phyloP scores from a whole-genome alignment of 2,888 invertebrate species.

The Drosophila algonquin region DNA sequence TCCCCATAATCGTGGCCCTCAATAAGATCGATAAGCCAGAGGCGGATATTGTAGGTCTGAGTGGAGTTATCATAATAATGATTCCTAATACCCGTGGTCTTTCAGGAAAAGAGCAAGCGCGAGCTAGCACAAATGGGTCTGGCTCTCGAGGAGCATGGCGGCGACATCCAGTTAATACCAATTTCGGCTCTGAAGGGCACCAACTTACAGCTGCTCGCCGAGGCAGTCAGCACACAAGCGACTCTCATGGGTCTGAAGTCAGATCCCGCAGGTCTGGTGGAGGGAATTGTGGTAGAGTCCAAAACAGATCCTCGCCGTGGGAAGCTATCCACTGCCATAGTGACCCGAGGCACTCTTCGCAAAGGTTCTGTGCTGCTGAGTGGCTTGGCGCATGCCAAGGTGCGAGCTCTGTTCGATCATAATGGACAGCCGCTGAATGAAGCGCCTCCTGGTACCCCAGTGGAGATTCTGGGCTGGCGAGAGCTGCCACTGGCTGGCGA shows the following conservation, averaged over 20 bases:
- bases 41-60: slow-evolving; percentile 90
- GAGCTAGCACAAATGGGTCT: slow-evolving; percentile 92
- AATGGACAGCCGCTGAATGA: slow-evolving; percentile 87
- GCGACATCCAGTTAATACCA: slow-evolving; percentile 95
- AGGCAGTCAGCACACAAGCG: slow-evolving; percentile 92
- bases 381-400: slow-evolving; percentile 93
- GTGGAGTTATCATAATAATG: neutral
- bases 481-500: slow-evolving; percentile 96
- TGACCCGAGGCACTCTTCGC: slow-evolving; percentile 93
- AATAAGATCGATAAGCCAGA: slow-evolving; percentile 98
- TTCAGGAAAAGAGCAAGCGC: slow-evolving; percentile 89
- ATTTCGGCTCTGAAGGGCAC: slow-evolving; percentile 95
- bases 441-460: slow-evolving; percentile 91
- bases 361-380: slow-evolving; percentile 92
- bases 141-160: slow-evolving; percentile 93
- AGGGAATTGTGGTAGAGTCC: slow-evolving; percentile 96
- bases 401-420: slow-evolving; percentile 91
- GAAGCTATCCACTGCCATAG: slow-evolving; percentile 92
- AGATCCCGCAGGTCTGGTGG: slow-evolving; percentile 92
- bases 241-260: slow-evolving; percentile 94
- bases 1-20: slow-evolving; percentile 97
- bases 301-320: slow-evolving; percentile 88
- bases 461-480: slow-evolving; percentile 95
- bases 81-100: slow-evolving; percentile 16
- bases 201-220: slow-evolving; percentile 91